Percentiles rank a stretch among this genome's conserved stretches.
Conservation (phyloP, 2,888 invertebrate genomes). For the Drosophila mettleri region DNA sequence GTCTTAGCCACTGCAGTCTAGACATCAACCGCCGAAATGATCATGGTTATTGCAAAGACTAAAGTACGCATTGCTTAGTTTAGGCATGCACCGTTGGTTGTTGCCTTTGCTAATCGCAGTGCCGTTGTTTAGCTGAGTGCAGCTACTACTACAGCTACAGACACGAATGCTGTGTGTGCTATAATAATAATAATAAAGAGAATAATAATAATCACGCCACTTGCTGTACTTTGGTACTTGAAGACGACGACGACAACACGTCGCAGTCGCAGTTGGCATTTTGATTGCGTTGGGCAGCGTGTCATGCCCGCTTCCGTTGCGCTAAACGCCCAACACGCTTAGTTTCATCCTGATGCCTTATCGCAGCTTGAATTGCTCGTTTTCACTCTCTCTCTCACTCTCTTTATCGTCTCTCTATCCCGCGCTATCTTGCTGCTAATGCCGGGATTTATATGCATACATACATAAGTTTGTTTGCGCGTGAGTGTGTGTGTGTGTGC, state of each 20-base stretch:
- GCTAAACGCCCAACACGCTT: slow-evolving; percentile 33
- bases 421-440: not conserved
- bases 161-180: slow-evolving; percentile 17
- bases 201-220: slow-evolving; percentile 75
- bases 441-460: not conserved
- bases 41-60: not conserved
- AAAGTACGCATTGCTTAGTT: not conserved
- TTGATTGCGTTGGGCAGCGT: slow-evolving; percentile 38
- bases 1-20: no score
- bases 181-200: slow-evolving; percentile 53
- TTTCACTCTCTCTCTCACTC: slow-evolving; percentile 5
- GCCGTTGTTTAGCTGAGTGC: slow-evolving; percentile 26
- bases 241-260: slow-evolving; percentile 10
- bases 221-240: slow-evolving; percentile 69
- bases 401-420: not conserved
- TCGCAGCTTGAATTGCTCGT: slow-evolving; percentile 13
- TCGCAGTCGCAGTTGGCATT: slow-evolving; percentile 13
- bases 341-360: slow-evolving; percentile 49
- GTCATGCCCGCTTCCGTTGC: slow-evolving; percentile 67
- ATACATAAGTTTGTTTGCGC: not conserved
- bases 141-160: slow-evolving; percentile 46
- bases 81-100: not conserved
- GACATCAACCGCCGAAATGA: not conserved
- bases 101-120: slow-evolving; percentile 7
- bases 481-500: not conserved